These are phyloP conservation scores for Matsumurasca onukii DNA, from an alignment of 1,140 invertebrate genomes.

Conservation along the genomic window DNA sequence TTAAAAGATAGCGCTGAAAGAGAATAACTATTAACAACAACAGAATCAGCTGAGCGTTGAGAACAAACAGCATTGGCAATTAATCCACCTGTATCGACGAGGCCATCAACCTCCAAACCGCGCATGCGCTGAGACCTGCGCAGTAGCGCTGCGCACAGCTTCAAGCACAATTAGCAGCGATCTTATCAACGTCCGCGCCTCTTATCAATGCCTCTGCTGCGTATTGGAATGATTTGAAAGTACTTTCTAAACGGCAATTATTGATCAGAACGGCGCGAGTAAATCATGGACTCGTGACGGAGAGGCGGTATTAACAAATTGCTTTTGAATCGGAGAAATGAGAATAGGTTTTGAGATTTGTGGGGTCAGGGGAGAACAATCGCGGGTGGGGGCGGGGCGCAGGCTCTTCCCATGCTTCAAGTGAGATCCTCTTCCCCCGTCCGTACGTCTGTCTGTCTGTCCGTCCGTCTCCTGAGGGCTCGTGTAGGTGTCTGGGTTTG, in stretches of 20 bases:
- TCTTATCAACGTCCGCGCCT: background rate
- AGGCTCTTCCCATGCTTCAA: slow-evolving; percentile 4
- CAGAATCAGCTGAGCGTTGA: slow-evolving; percentile 14
- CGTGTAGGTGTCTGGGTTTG: too few species aligned
- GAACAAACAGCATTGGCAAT: slow-evolving; percentile 10
- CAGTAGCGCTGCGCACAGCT: too few species aligned
- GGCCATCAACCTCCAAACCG: slow-evolving; percentile 11
- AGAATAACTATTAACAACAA: slow-evolving; percentile 23
- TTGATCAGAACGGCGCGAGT: slow-evolving; percentile 17
- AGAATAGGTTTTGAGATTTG: slow-evolving; percentile 29
- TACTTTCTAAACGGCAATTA: slow-evolving; percentile 30
- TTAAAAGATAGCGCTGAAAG: slow-evolving; percentile 19
- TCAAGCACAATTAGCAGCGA: background rate
- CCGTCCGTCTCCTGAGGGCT: too few species aligned
- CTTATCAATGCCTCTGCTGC: slow-evolving; percentile 17
- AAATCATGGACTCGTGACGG: slow-evolving; percentile 15
- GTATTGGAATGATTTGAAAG: slow-evolving; percentile 26
- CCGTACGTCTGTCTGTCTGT: background rate
- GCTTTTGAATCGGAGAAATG: slow-evolving; percentile 31
- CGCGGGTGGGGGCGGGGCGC: slow-evolving; percentile 17
- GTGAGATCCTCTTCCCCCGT: too few species aligned
- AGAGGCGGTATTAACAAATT: slow-evolving; percentile 27
- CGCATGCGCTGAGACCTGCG: too few species aligned
- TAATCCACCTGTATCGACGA: slow-evolving; percentile 5
- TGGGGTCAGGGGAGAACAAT: slow-evolving; percentile 28